A percentile compares a stretch with the other conserved stretches of the same genome.
These are phyloP conservation scores for Ophraella communa DNA, from an alignment of 2,888 invertebrate species.

Conservation along the genomic window DNA sequence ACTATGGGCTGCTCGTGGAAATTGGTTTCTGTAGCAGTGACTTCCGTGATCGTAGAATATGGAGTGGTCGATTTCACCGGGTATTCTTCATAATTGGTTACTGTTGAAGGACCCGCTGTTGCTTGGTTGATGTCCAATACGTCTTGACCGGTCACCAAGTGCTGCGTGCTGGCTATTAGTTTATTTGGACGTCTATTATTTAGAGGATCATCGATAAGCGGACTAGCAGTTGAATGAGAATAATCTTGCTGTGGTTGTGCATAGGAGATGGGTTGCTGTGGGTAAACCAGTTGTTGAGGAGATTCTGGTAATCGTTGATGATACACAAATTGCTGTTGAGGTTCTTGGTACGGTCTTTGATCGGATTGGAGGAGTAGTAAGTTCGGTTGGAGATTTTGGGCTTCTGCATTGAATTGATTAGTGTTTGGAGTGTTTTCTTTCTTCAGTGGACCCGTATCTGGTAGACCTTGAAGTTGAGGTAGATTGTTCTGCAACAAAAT, in stretches of 20 bases:
- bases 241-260: slow-evolving; percentile 3
- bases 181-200: slow-evolving; percentile 57
- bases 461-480: slow-evolving; percentile 36
- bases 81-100: slow-evolving; percentile 31
- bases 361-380: not conserved
- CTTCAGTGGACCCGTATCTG: slow-evolving; percentile 27
- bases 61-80: slow-evolving; percentile 13
- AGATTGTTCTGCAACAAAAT: slow-evolving; percentile 34
- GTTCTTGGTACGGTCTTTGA: slow-evolving; percentile 2
- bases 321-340: no score
- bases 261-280: not conserved
- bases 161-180: slow-evolving; percentile 66
- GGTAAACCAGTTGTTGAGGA: not conserved
- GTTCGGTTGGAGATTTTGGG: not conserved
- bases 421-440: slow-evolving; percentile 7
- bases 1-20: slow-evolving; percentile 55
- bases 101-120: slow-evolving; percentile 10
- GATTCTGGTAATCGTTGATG: not conserved
- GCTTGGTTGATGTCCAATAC: slow-evolving; percentile 69
- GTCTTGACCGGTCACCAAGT: slow-evolving; percentile 70
- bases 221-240: slow-evolving; percentile 8
- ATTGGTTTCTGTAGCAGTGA: slow-evolving; percentile 36
- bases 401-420: not conserved
- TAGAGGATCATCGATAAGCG: no score
- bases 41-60: slow-evolving; percentile 32